A percentile compares a stretch with the other conserved stretches of the same genome.
These are phyloP conservation scores for Tortricodes alternella DNA, from an alignment of 2,888 invertebrate genomes.

Conservation along the genomic window DNA sequence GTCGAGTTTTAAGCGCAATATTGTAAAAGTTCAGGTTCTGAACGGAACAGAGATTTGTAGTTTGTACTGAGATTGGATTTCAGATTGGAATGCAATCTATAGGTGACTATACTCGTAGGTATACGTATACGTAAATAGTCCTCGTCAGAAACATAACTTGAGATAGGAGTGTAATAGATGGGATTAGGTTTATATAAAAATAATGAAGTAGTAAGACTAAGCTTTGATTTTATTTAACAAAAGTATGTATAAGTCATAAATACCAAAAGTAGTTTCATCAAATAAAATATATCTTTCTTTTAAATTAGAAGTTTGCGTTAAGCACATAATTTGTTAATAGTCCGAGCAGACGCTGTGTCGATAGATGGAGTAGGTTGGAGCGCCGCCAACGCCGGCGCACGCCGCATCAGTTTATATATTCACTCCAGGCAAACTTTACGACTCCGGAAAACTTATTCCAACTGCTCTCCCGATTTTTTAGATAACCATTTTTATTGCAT, in stretches of 20 bases:
- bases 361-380: conserved; percentile 57
- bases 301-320: conserved; percentile 21
- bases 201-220: not conserved
- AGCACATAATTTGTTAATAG: conserved; percentile 52
- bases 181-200: too few species aligned
- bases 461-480: conserved; percentile 58
- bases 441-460: conserved; percentile 64
- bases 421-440: conserved; percentile 61
- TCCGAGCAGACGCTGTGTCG: conserved; percentile 48
- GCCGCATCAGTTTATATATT: conserved; percentile 55
- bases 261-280: not conserved
- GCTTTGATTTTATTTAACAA: not conserved
- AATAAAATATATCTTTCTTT: not conserved
- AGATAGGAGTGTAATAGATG: not conserved
- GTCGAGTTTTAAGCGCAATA: not conserved
- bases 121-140: not conserved
- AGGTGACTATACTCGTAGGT: not conserved
- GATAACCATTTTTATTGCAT: conserved; percentile 54
- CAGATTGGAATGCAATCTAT: not conserved
- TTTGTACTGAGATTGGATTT: conserved; percentile 7
- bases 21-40: conserved; percentile 4
- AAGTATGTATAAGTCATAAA: not conserved
- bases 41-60: not conserved
- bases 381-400: conserved; percentile 56
- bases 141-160: too few species aligned